Conservation (phyloP, 2,797 vertebrate species). For the Perodicticus potto region DNA sequence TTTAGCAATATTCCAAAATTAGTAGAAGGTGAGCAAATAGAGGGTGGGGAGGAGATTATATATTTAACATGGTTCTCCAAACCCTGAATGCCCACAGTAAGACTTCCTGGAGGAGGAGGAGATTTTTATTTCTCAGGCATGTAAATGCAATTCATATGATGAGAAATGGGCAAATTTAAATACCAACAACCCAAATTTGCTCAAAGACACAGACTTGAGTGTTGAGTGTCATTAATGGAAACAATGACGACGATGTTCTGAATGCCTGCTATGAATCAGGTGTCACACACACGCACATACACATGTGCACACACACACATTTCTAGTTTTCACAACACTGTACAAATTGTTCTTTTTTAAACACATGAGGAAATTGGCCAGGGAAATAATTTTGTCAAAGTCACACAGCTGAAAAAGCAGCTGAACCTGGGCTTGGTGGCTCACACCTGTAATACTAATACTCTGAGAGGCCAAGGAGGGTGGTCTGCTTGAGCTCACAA, state of each 20-base stretch:
- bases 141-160: not conserved
- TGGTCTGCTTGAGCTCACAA: too few relatives aligned
- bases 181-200: not conserved
- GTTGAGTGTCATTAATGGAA: not conserved
- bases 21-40: constrained; percentile 6
- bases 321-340: not conserved
- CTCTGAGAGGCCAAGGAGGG: too few relatives aligned
- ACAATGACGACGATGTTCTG: not conserved
- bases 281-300: not conserved
- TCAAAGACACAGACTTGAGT: not conserved
- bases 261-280: not conserved
- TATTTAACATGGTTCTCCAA: not conserved
- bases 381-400: not conserved
- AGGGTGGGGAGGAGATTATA: not conserved
- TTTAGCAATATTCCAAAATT: not conserved
- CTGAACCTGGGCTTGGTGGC: not conserved
- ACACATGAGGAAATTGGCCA: constrained; percentile 41
- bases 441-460: too few relatives aligned
- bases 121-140: constrained; percentile 45
- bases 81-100: not conserved
- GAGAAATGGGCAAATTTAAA: not conserved
- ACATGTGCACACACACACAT: not conserved
- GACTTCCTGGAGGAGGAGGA: not conserved
- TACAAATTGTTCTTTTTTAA: not conserved
- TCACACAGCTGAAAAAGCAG: not conserved